A percentile compares a stretch with the other conserved stretches of the same genome.
These are phyloP conservation scores for Monopis laevigella DNA, from an alignment of 2,888 invertebrate genomes.

Conservation along the genomic window DNA sequence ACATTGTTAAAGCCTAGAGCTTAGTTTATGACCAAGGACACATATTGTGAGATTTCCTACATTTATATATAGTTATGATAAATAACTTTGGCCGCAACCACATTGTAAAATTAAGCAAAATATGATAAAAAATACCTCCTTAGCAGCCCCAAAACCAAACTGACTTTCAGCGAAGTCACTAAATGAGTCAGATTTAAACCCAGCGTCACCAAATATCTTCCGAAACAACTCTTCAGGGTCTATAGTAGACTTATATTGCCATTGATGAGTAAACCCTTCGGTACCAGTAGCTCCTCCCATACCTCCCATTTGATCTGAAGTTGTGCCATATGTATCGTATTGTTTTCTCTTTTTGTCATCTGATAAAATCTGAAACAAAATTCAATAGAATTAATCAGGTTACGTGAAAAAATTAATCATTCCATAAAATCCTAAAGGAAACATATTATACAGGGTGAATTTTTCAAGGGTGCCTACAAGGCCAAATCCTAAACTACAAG, in stretches of 20 bases:
- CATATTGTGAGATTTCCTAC: no score
- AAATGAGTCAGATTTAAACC: slow-evolving; percentile 73
- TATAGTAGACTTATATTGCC: slow-evolving; percentile 88
- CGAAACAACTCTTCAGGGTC: slow-evolving; percentile 97
- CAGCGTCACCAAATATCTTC: slow-evolving; percentile 92
- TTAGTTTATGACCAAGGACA: no score
- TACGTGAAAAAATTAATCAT: no score
- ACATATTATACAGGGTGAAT: no score
- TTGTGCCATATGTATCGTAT: slow-evolving; percentile 93
- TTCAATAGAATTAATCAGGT: no score
- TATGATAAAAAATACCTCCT: slow-evolving; percentile 73
- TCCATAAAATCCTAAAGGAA: no score
- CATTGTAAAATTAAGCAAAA: no score
- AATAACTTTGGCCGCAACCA: no score
- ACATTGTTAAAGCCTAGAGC: no score
- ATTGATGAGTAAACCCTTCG: slow-evolving; percentile 76
- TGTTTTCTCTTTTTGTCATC: slow-evolving; percentile 92
- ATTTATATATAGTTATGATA: no score
- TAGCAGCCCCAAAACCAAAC: slow-evolving; percentile 91
- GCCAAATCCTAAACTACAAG: no score
- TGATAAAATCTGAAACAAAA: slow-evolving; percentile 74
- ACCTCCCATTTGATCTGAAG: slow-evolving; percentile 86
- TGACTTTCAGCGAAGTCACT: slow-evolving; percentile 89
- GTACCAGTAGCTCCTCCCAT: slow-evolving; percentile 66
- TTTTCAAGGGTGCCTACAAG: no score